Evolutionary conservation across 2,888 invertebrate species (phyloP).

Genomic region (Barypeithes pellucidus): DNA sequence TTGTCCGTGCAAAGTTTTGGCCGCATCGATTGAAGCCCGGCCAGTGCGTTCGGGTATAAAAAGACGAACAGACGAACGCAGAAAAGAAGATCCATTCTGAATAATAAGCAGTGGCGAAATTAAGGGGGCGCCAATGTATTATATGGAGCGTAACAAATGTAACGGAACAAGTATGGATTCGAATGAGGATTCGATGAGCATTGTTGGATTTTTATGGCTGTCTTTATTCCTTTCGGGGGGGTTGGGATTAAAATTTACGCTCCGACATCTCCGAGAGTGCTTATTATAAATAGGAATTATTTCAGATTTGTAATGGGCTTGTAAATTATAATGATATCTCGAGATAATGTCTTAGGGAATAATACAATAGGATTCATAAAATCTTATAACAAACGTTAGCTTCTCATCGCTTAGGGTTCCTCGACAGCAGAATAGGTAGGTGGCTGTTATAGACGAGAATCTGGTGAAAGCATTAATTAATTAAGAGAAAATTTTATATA

Average conservation of each 20-base stretch:
- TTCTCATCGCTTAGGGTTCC: too few species aligned
- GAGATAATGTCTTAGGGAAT: neutral
- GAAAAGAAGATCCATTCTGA: slow-evolving; percentile 61
- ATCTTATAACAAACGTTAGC: neutral
- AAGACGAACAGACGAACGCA: slow-evolving; percentile 54
- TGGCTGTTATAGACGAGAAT: too few species aligned
- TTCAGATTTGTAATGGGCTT: neutral
- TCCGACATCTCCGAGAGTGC: slow-evolving; percentile 6
- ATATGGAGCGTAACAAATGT: slow-evolving; percentile 63
- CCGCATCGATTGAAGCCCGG: too few species aligned
- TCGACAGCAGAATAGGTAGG: too few species aligned
- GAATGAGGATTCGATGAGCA: slow-evolving; percentile 40
- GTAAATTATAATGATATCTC: neutral
- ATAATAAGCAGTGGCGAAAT: slow-evolving; percentile 66
- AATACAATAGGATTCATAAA: neutral
- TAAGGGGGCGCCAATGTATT: slow-evolving; percentile 63
- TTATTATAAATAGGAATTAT: slow-evolving; percentile 21
- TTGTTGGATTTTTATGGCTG: slow-evolving; percentile 41
- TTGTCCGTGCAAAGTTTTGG: too few species aligned
- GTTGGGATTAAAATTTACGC: slow-evolving; percentile 27
- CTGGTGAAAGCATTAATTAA: too few species aligned
- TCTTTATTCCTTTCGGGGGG: slow-evolving; percentile 37
- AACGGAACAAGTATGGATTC: slow-evolving; percentile 43
- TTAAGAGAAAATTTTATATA: too few species aligned
- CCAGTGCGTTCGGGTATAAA: slow-evolving; percentile 46